These are phyloP conservation scores for Colius striatus DNA, from an alignment of 2,113 vertebrate species.

Conservation along the genomic window DNA sequence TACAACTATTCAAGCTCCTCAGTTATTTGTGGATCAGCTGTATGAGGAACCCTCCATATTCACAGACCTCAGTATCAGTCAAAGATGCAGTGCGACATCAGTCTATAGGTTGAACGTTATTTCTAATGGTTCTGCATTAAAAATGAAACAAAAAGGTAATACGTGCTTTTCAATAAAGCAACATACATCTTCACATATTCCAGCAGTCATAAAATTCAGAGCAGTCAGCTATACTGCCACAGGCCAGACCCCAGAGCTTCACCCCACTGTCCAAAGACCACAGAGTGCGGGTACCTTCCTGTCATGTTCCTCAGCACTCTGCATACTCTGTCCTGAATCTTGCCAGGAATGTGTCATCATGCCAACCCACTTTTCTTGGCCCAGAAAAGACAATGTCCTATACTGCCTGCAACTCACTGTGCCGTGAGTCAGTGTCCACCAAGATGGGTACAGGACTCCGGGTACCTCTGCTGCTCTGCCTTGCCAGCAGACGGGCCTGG, in stretches of 20 bases:
- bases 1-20: not conserved
- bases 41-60: not conserved
- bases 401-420: not conserved
- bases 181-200: accelerated
- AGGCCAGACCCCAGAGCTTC: not conserved
- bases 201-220: not conserved
- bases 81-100: not conserved
- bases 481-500: not conserved
- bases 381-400: not conserved
- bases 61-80: not conserved
- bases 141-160: not conserved
- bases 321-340: accelerated
- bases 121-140: not conserved
- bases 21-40: not conserved
- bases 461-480: not conserved
- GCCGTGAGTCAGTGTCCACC: accelerated
- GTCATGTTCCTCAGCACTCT: not conserved
- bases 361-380: not conserved
- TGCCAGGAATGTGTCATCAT: accelerated
- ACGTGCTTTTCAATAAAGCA: not conserved
- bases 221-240: not conserved
- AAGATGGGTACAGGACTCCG: not conserved
- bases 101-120: not conserved
- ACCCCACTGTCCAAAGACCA: not conserved
- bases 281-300: accelerated